Base-by-base conservation (phyloP, 2,888 invertebrate species). In the Halictus ligatus region DNA sequence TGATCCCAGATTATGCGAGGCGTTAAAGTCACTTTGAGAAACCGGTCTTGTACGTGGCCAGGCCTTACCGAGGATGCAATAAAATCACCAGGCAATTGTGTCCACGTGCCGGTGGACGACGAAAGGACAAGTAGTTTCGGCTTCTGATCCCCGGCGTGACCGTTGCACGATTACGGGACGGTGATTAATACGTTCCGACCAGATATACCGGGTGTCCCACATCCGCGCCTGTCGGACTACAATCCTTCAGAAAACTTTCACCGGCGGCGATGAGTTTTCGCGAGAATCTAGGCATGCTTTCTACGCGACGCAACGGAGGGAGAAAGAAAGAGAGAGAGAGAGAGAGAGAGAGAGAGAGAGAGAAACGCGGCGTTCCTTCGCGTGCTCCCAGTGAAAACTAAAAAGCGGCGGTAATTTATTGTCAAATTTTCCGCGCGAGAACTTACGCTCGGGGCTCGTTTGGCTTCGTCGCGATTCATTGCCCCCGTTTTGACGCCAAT, bases 11-110 rank as follows among this genome's bases (percentile, higher is more conserved):
- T 90, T 89, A 90, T 85, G 74, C 85, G 86, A 80, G 85, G 88
- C 84, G 89, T 91, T 90, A 85, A 89, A 90, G 86, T 91, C 86
- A 91, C 88, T 89, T 89, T 87, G 82, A 77, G 74, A 83, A 88
- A 91, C 89, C 85, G 88, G 88, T 91, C 88, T 80, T 80, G 82
- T 54, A 60, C 50, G 74, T 81, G 78, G 81, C 80, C 75, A 75
- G 75, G 54, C 83, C 64, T 64, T 64, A 25, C 64, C 76, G 73
- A 64, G 82, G 84, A 85, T 80, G 82, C 79, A 83, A 82, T 84
- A 75, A 89, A 90, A 84, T 89, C 85, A 88, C 48, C 81, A 75
- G 77, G 64, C 84, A 78, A 86, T 90, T 83, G 82, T 80, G 69
- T 78, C 80, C 88, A 76, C 88, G 89, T 85, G 88, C 73, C n/a